Evolutionary conservation across 2,888 invertebrate genomes (phyloP).

Genomic region (Amblyteles armatorius): DNA sequence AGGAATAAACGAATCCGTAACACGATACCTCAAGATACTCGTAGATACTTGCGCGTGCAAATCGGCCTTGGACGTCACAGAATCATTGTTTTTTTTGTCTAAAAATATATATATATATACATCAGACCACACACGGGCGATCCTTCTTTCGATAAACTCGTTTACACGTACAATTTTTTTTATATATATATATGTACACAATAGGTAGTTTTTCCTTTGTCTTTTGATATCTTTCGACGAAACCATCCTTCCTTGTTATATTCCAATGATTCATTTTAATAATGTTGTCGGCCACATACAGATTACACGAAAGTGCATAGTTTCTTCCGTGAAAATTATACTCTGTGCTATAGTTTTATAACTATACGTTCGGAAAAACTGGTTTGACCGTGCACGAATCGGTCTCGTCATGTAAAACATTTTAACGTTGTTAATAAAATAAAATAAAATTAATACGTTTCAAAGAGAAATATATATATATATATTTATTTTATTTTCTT

Average conservation of each 20-base stretch:
- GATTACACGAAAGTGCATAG: conserved; percentile 7
- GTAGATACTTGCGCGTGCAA: conserved; percentile 26
- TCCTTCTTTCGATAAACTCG: conserved; percentile 3
- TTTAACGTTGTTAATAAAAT: conserved; percentile 56
- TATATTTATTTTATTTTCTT: background rate
- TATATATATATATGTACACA: conserved; percentile 23
- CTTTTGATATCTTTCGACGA: conserved; percentile 31
- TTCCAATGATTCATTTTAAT: conserved; percentile 9
- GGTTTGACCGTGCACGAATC: conserved; percentile 47
- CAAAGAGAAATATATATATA: background rate
- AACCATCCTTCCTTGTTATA: conserved; percentile 5
- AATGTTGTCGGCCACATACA: conserved; percentile 10
- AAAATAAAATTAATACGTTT: conserved; percentile 17
- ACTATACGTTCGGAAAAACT: conserved; percentile 56
- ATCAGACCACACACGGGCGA: background rate
- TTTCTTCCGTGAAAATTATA: conserved; percentile 25
- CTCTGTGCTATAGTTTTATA: conserved; percentile 24
- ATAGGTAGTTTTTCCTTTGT: conserved; percentile 34
- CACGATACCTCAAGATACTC: conserved; percentile 47
- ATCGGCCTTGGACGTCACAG: conserved; percentile 52
- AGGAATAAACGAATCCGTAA: conserved; percentile 48
- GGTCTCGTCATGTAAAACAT: conserved; percentile 45
- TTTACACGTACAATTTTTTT: conserved; percentile 29
- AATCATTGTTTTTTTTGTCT: conserved; percentile 21
- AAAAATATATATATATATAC: too few species aligned